Evolutionary conservation across 2,113 vertebrate species (phyloP).

Genomic region (Tautogolabrus adspersus): DNA sequence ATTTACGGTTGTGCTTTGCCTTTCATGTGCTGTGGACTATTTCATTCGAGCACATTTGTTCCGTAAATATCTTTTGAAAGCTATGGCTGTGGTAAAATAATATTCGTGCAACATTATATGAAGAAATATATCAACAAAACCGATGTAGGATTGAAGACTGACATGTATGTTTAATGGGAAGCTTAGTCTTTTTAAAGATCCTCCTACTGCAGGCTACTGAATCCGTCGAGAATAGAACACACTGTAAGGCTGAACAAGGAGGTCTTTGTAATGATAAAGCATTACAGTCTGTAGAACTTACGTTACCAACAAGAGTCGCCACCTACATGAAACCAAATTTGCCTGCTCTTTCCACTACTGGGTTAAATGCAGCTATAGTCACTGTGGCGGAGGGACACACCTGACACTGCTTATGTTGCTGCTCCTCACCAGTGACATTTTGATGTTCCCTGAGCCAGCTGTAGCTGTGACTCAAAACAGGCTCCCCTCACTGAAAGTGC

Average conservation of each 20-base stretch:
- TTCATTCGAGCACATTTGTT: conserved; percentile 30
- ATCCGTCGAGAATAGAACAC: background rate
- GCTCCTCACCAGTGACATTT: conserved; percentile 63
- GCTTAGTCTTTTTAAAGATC: background rate
- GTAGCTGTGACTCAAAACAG: conserved; percentile 22
- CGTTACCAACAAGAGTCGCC: background rate
- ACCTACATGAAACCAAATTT: background rate
- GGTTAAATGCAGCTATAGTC: conserved; percentile 44
- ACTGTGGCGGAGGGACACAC: conserved; percentile 71
- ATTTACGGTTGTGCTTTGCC: conserved; percentile 77
- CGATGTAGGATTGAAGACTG: background rate
- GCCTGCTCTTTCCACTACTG: conserved; percentile 11
- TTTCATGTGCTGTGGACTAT: conserved; percentile 70
- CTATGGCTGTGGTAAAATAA: background rate
- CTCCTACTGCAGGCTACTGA: background rate
- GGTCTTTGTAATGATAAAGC: background rate
- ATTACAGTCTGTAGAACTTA: background rate
- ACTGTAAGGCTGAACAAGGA: background rate
- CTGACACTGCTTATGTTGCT: conserved; percentile 59
- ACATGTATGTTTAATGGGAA: background rate
- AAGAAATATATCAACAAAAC: background rate
- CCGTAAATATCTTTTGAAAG: background rate
- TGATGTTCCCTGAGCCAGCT: conserved; percentile 52
- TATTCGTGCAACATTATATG: background rate
- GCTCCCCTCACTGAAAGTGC: background rate